Evolutionary conservation across 1,140 invertebrate species (phyloP), one percentile per base, ranked within the genome.

Genomic region (Drusus annulatus): DNA sequence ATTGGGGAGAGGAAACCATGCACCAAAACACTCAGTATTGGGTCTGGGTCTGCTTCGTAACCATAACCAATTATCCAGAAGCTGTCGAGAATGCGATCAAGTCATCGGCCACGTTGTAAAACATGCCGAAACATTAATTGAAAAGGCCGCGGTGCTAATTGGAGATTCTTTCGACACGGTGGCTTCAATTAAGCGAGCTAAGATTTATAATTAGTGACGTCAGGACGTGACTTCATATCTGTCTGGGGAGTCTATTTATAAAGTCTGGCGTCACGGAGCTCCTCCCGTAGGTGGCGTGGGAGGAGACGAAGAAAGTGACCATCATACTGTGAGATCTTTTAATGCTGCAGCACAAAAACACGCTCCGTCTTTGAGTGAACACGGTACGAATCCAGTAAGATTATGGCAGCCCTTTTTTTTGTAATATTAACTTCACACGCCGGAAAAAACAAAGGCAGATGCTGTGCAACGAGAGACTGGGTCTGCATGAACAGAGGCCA

Each of bases 191-290:
- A 25, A 63, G 6, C 60, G 23, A 25, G 60, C 60, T 16, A 25
- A 63, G 17, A 63, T 63, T 25, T 63, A 17, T 21, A 13, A n/a
- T n/a, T 65, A 28, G 28, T 65, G 62, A 65, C 28, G 62, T 65
- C 62, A 65, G 25, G 62, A 65, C 28, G 21, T 65, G 62, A 65
- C 62, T 65, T 65, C 62, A 65, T 65, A 65, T 28, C 62, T 65
- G 62, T 65, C 62, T 65, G 62, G 62, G 15, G 23, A 31, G 25
- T 65, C 28, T 65, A 65, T 65, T 65, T 65, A 65, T 65, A 65
- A 65, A 65, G 23, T 25, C 21, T 65, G 62, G 62, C 62, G 62
- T 65, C 62, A 65, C 62, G 25, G 23, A 3, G 62, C 28, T 21
- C 28, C 62, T 65, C 62, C 25, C 21, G 62, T 65, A 16, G 62